Base-by-base conservation (phyloP, 2,113 vertebrate genomes). In the Dasyurus viverrinus region DNA sequence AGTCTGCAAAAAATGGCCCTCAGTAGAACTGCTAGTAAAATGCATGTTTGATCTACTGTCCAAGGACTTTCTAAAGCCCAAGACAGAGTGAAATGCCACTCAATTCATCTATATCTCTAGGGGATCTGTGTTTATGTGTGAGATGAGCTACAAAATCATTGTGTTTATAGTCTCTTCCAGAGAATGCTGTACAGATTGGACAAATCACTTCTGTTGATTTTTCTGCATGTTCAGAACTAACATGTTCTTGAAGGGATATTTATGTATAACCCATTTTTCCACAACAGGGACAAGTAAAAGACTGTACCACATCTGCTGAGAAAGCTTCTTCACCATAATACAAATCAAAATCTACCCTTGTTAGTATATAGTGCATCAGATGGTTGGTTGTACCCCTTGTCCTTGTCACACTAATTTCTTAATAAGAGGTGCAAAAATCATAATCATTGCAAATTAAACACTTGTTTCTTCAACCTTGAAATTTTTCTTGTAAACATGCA, bases 91-190 rank as follows among this genome's bases (percentile, higher is more conserved):
- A 98, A 99, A 99, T 99, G 53, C 99, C 99, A 97, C 99, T 99
- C 98, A 99, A 99, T 98, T 99, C 99, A 95, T 99, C 99, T 99
- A 99, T 99, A 99, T 99, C 99, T 99, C 99, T 99, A 98, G 99
- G 99, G 98, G 99, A 99, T 99, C 99, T 99, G 99, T 99, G 99
- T 99, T 99, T 99, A 98, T 99, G 99, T 98, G 99, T 99, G 98
- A 99, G 99, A 98, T 99, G 99, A 99, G 99, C 99, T 98, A 99
- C 99, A 97, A 99, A 99, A 99, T 99, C 99, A 98, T 99, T 89
- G 99, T 99, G 97, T 99, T 99, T 99, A 2, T 99, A 99, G 98
- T 99, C 99, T 48, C 99, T 99, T 98, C 99, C 99, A 96, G 99
- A 99, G 98, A 99, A 99, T 90, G 99, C 99, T 98, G 99, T 99